A percentile compares a stretch with the other conserved stretches of the same genome.
Conservation (phyloP, 2,113 vertebrate genomes). For the Tringa solitaria region DNA sequence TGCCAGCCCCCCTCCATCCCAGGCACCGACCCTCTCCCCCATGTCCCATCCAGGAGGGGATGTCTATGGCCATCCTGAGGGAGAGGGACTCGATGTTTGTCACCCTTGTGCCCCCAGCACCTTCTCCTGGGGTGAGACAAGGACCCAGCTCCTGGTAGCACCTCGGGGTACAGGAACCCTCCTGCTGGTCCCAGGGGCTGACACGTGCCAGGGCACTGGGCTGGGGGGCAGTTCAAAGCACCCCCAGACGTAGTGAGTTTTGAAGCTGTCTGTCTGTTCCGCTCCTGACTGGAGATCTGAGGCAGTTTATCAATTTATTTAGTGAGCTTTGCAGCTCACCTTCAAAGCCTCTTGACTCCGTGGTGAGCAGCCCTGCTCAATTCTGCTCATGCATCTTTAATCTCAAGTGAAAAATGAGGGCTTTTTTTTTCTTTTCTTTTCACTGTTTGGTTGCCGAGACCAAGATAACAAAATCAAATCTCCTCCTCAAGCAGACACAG, state of each 20-base stretch:
- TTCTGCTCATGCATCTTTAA: slow-evolving; percentile 35
- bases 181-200: neutral
- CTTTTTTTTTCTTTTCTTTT: neutral
- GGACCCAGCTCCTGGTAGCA: neutral
- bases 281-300: neutral
- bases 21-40: no score
- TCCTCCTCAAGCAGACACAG: neutral
- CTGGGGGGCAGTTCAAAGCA: neutral
- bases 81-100: no score
- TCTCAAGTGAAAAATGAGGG: neutral
- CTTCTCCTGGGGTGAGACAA: no score
- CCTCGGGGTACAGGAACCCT: fast-evolving
- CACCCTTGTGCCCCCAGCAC: no score
- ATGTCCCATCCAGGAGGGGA: no score
- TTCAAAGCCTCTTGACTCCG: neutral
- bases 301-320: slow-evolving; percentile 6
- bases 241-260: neutral
- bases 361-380: neutral
- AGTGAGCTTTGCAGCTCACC: slow-evolving; percentile 31
- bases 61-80: no score
- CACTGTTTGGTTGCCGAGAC: neutral
- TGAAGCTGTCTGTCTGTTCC: neutral
- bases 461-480: neutral
- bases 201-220: neutral
- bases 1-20: no score